phyloP scores from a whole-genome alignment of 2,888 invertebrate species.

The Dolichomitus sp. region DNA sequence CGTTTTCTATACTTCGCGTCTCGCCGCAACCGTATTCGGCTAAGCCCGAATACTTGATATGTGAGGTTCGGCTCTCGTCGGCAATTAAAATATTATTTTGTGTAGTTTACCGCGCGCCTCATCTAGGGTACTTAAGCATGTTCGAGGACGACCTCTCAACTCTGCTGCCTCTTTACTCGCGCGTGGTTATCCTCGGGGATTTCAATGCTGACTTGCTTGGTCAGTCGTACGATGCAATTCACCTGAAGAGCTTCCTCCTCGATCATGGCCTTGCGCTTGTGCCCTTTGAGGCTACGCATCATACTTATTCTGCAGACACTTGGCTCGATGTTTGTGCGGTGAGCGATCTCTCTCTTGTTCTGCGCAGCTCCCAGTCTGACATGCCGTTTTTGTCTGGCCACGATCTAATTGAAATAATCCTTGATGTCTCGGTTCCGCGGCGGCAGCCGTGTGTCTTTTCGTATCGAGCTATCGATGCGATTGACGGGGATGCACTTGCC shows the following conservation, averaged over 20 bases:
- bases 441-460: not conserved
- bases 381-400: too few species aligned
- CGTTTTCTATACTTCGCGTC: not conserved
- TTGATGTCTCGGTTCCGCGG: not conserved
- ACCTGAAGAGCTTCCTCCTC: too few species aligned
- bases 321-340: conserved; percentile 11
- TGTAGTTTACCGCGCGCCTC: too few species aligned
- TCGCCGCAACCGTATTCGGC: not conserved
- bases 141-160: not conserved
- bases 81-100: too few species aligned
- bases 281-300: not conserved
- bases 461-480: not conserved
- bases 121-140: too few species aligned
- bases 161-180: not conserved
- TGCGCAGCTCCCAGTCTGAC: too few species aligned
- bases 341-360: too few species aligned
- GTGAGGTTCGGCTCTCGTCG: too few species aligned
- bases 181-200: too few species aligned
- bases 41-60: too few species aligned
- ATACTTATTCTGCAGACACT: not conserved
- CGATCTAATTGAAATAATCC: not conserved
- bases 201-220: not conserved
- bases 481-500: not conserved
- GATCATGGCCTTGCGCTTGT: too few species aligned
- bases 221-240: not conserved